Percentiles rank a stretch among this genome's conserved stretches.
phyloP scores from a whole-genome alignment of 53 echinoderm and acorn worm species.

The Pentamera pediparva region DNA sequence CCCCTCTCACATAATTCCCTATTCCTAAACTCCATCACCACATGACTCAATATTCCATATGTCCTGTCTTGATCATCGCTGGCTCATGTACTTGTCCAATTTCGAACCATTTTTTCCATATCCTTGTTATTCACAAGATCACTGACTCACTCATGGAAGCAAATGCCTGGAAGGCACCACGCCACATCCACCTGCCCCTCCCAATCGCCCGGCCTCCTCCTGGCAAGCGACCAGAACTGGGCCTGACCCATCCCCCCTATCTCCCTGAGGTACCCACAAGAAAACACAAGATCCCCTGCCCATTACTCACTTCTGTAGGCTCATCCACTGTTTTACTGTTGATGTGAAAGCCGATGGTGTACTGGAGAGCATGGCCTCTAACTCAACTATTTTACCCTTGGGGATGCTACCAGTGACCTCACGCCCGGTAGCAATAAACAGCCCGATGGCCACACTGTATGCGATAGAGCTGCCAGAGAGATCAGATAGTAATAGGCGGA shows the following conservation, averaged over 20 bases:
- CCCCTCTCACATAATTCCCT: background rate
- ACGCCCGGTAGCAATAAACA: slow-evolving; percentile 75
- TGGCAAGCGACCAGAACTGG: too few species aligned
- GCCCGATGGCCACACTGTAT: slow-evolving; percentile 83
- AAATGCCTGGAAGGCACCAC: background rate
- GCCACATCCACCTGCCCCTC: background rate
- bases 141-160: background rate
- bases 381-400: slow-evolving; percentile 64
- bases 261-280: too few species aligned
- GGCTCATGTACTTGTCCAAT: too few species aligned
- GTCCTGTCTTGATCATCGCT: too few species aligned
- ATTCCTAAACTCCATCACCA: too few species aligned
- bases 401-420: slow-evolving; percentile 91
- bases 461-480: slow-evolving; percentile 70
- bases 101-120: too few species aligned
- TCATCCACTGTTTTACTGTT: slow-evolving; percentile 75
- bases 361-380: slow-evolving; percentile 78
- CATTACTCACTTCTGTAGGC: slow-evolving; percentile 56
- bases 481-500: too few species aligned
- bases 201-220: too few species aligned
- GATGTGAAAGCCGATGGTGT: slow-evolving; percentile 65
- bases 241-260: too few species aligned
- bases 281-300: background rate
- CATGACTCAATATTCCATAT: too few species aligned
- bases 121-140: too few species aligned